Base-by-base conservation (phyloP, 2,797 vertebrate genomes). In the Xiphorhynchus erythropygius region DNA sequence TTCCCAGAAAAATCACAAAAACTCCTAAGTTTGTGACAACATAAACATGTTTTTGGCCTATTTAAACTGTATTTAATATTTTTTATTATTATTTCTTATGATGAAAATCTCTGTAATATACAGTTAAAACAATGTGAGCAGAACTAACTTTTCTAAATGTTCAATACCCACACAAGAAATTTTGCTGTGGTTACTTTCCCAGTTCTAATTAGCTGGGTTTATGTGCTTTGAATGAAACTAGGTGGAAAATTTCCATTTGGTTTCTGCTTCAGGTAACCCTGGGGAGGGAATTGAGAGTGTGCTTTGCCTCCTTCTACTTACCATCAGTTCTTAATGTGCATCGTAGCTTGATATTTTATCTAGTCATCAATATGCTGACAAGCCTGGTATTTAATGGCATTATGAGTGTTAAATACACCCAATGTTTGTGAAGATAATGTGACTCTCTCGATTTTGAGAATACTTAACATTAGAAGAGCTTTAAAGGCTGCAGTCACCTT, bases 401-500 rank as follows among this genome's bases (percentile, higher is more conserved):
- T 94, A 82, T 47, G 50, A 94, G 87, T 94, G 67, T 89, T 96
- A 97, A 96, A 65, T 78, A 87, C 90, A 93, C 64, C 35, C 6
- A 0, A 74, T 60, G 67, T 93, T 92, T 91, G 83, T 85, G 82
- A 82, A 77, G 94, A 87, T 94, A 91, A 82, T 74, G 85, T 85
- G 69, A 91, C 65, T 89, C 64, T 95, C 76, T 89, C 5, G 1
- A 55, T 94, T 84, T 95, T 89, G 82, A 92, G 87, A 97, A 95
- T 94, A 91, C 63, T 96, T 96, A 89, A 39, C 50, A 92, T 95
- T 70, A 91, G 80, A 97, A 80, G 97, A 97, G 94, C 93, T 92
- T 94, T 93, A 82, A 85, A 96, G 55, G 87, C 93, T 97, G 75
- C 94, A 89, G 90, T 94, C 91, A 94, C 90, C 86, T 95, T 97